These are phyloP conservation scores for Molossus alvarezi DNA, from an alignment of 2,797 vertebrate species.

Conservation along the genomic window DNA sequence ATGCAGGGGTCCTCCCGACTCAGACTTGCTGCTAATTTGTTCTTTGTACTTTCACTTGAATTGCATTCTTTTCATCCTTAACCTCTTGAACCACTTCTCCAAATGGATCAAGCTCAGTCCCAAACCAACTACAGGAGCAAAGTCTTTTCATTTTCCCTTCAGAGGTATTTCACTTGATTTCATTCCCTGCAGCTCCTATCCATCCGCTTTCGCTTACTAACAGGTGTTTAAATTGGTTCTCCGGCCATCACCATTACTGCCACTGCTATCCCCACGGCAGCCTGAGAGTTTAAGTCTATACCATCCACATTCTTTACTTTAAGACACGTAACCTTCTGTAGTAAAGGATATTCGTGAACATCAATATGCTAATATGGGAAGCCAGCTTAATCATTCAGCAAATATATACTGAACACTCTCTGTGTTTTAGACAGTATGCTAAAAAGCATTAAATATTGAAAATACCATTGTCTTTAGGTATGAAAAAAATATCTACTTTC, in stretches of 20 bases:
- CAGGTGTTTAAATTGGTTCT: background rate
- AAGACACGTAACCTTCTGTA: background rate
- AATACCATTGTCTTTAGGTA: background rate
- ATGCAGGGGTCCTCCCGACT: background rate
- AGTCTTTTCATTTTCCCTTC: background rate
- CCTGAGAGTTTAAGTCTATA: background rate
- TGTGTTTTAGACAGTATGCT: background rate
- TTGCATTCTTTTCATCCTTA: background rate
- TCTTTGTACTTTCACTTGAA: background rate
- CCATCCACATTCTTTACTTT: background rate
- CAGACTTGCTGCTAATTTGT: background rate
- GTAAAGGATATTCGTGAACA: background rate
- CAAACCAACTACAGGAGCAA: background rate
- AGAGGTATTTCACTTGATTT: background rate
- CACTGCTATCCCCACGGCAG: background rate
- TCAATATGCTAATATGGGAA: background rate
- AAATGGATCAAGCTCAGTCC: background rate
- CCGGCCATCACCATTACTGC: background rate
- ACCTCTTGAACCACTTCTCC: background rate
- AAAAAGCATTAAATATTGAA: conserved; percentile 40
- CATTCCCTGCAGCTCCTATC: background rate
- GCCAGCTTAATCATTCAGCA: background rate
- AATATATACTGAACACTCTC: background rate
- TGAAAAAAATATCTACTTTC: background rate
- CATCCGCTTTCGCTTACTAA: background rate